These are phyloP conservation scores for Hippolais icterina DNA, from an alignment of 2,113 vertebrate genomes.

Conservation along the genomic window DNA sequence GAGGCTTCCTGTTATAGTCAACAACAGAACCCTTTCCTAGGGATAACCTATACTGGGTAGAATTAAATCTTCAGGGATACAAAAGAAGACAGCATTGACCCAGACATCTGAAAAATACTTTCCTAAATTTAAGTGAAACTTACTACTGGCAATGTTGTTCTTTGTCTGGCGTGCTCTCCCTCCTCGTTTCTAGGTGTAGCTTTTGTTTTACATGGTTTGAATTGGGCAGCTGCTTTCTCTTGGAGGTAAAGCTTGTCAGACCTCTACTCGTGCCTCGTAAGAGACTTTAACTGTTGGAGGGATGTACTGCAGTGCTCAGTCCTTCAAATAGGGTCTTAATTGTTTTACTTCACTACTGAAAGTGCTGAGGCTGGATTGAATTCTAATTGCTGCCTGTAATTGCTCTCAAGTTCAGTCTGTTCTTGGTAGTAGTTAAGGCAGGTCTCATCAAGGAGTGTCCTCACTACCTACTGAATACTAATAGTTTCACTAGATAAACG, in stretches of 20 bases:
- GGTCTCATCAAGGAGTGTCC: not conserved
- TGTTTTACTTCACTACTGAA: not conserved
- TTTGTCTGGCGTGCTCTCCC: not conserved
- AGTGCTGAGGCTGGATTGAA: not conserved
- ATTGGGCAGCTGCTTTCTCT: not conserved
- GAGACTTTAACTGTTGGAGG: not conserved
- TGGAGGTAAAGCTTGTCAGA: not conserved
- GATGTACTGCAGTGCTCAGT: not conserved
- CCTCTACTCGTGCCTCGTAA: not conserved
- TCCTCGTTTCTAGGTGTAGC: not conserved
- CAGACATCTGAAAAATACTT: not conserved
- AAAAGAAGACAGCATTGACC: not conserved
- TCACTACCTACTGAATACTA: not conserved
- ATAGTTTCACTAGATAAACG: not conserved
- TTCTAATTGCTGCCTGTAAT: not conserved
- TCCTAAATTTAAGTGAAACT: not conserved
- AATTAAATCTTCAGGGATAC: not conserved
- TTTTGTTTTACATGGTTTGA: accelerated
- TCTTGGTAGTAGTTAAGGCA: not conserved
- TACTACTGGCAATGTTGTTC: not conserved
- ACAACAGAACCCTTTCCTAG: not conserved
- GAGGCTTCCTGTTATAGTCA: not conserved
- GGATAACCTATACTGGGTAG: not conserved
- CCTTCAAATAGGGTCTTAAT: not conserved
- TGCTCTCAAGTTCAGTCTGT: not conserved